Conservation (phyloP, 1,140 invertebrate genomes). For the Chymomyza costata region DNA sequence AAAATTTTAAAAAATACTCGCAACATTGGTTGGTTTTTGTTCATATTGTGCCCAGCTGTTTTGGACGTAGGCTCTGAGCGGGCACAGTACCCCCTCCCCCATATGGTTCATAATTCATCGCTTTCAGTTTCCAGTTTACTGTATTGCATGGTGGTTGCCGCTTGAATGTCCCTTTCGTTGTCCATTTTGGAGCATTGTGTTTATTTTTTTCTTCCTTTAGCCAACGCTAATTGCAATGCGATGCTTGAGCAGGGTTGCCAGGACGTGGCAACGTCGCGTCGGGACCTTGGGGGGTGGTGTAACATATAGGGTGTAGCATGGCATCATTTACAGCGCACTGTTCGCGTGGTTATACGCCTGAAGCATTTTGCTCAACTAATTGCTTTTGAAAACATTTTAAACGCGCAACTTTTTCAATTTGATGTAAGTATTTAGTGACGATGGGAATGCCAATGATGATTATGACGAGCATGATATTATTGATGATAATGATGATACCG, state of each 20-base stretch:
- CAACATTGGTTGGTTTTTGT: too few species aligned
- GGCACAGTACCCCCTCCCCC: conserved; percentile 12
- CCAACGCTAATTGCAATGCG: conserved; percentile 67
- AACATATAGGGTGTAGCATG: too few species aligned
- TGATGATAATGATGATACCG: too few species aligned
- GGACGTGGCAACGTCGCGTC: neutral
- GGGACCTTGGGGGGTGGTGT: too few species aligned
- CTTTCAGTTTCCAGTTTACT: conserved; percentile 50
- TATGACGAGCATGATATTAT: too few species aligned
- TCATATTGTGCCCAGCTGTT: conserved; percentile 28
- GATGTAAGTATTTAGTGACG: conserved; percentile 45
- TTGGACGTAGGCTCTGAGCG: conserved; percentile 14
- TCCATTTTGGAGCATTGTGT: conserved; percentile 42
- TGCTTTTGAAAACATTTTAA: conserved; percentile 61
- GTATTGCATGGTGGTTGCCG: conserved; percentile 19
- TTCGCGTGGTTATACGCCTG: neutral
- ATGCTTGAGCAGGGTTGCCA: conserved; percentile 28
- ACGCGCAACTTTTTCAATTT: conserved; percentile 57
- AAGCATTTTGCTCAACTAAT: conserved; percentile 57
- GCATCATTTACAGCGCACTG: too few species aligned
- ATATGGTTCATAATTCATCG: conserved; percentile 55
- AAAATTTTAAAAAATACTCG: too few species aligned
- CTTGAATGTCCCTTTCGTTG: conserved; percentile 17
- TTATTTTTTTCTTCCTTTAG: conserved; percentile 59
- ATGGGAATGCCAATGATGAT: neutral